Evolutionary conservation across 37 sponge, comb jelly and placozoan species (phyloP).

Genomic region (Halisarca cf. caerulea): DNA sequence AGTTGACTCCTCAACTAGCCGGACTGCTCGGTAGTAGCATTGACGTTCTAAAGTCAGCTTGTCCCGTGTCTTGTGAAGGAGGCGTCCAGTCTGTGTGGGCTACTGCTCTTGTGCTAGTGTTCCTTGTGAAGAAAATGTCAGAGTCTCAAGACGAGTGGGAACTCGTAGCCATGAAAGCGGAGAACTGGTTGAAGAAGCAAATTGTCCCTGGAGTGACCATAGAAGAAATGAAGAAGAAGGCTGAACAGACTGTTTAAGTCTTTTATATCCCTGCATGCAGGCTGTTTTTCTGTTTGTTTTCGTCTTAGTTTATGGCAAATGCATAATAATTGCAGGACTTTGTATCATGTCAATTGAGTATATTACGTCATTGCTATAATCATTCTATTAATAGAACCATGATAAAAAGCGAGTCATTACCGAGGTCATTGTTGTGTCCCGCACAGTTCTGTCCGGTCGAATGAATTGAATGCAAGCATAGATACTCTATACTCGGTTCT

Average conservation of each 20-base stretch:
- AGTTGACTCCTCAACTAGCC: slow-evolving; percentile 9
- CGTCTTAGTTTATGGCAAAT: too few relatives aligned
- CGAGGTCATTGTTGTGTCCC: too few relatives aligned
- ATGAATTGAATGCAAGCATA: too few relatives aligned
- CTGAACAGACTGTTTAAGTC: background rate
- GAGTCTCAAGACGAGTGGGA: slow-evolving; percentile 72
- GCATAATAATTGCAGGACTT: too few relatives aligned
- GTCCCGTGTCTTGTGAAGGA: slow-evolving; percentile 19
- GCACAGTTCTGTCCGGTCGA: too few relatives aligned
- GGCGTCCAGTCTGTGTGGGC: slow-evolving; percentile 49
- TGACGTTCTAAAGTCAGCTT: slow-evolving; percentile 8
- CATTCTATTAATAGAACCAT: too few relatives aligned
- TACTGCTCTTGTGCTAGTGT: slow-evolving; percentile 40
- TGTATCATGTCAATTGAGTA: too few relatives aligned
- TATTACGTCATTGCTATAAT: too few relatives aligned
- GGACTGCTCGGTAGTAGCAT: slow-evolving; percentile 12
- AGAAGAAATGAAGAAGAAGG: background rate
- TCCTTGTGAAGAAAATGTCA: slow-evolving; percentile 34
- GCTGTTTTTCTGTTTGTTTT: too few relatives aligned
- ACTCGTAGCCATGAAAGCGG: slow-evolving; percentile 71
- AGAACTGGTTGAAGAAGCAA: slow-evolving; percentile 54
- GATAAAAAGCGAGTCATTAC: too few relatives aligned
- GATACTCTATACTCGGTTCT: too few relatives aligned
- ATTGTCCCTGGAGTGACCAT: slow-evolving; percentile 18
- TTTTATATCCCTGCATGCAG: too few relatives aligned